phyloP scores from a whole-genome alignment of 2,888 invertebrate genomes.

The Drosophila buzzatii region DNA sequence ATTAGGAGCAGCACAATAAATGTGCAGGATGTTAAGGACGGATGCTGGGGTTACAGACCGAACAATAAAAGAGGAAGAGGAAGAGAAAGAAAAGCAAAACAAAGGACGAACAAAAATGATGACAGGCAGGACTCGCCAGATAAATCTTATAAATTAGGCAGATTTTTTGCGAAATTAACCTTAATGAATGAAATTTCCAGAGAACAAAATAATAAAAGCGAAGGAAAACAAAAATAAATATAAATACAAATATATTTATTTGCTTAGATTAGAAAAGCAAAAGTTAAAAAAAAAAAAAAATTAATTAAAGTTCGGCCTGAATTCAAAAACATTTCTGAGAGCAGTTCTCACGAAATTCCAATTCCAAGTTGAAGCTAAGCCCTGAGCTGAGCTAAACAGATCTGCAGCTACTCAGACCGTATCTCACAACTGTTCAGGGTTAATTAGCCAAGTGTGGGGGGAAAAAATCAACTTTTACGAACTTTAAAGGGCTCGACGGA shows the following conservation, averaged over 20 bases:
- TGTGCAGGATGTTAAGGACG: background rate
- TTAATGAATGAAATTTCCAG: constrained; percentile 9
- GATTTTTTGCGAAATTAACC: constrained; percentile 40
- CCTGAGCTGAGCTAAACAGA: constrained; percentile 7
- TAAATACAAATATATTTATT: constrained; percentile 10
- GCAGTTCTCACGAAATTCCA: background rate
- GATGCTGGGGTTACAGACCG: constrained; percentile 5
- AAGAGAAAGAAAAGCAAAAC: constrained; percentile 1
- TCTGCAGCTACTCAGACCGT: background rate
- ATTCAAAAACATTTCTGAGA: constrained; percentile 20
- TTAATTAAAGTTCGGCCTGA: constrained; percentile 22
- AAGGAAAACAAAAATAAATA: constrained; percentile 3
- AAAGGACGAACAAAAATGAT: constrained; percentile 30
- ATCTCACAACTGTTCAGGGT: too few species aligned
- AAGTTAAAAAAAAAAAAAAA: constrained; percentile 7
- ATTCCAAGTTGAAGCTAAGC: constrained; percentile 20
- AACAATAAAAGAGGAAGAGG: constrained; percentile 1
- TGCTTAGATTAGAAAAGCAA: constrained; percentile 17
- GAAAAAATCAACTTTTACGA: too few species aligned
- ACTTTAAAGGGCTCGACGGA: too few species aligned
- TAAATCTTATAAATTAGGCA: constrained; percentile 60
- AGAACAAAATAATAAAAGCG: constrained; percentile 4
- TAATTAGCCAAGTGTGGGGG: too few species aligned
- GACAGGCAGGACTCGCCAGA: constrained; percentile 45
- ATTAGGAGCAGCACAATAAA: constrained; percentile 53